A percentile compares a stretch with the other conserved stretches of the same genome.
These are phyloP conservation scores for Plemyria rubiginata DNA, from an alignment of 2,888 invertebrate species.

Conservation along the genomic window DNA sequence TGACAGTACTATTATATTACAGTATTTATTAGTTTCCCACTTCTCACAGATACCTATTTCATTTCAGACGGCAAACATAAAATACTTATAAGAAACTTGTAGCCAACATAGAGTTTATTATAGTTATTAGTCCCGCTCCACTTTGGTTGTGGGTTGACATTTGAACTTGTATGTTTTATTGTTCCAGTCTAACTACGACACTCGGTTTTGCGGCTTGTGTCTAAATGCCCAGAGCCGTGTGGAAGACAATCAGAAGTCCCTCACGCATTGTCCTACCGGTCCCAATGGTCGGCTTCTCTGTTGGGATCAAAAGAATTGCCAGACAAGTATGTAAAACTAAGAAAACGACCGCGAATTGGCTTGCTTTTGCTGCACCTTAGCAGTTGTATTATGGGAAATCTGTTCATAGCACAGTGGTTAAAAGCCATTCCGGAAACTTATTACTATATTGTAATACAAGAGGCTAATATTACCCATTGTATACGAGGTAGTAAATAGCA, in stretches of 20 bases:
- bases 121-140: not conserved
- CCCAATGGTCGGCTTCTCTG: constrained; percentile 86
- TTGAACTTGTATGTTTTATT: constrained; percentile 15
- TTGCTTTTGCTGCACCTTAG: not conserved
- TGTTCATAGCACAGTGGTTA: no score
- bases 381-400: no score
- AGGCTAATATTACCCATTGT: no score
- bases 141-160: not conserved
- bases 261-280: constrained; percentile 65
- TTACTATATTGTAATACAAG: no score
- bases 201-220: constrained; percentile 72
- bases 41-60: constrained; percentile 14
- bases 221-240: constrained; percentile 68
- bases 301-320: constrained; percentile 93
- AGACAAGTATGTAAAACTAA: constrained; percentile 80
- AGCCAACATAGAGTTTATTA: not conserved
- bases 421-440: no score
- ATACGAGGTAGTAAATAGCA: no score
- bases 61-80: not conserved
- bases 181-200: constrained; percentile 83
- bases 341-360: not conserved
- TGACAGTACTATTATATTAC: constrained; percentile 17
- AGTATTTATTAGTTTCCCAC: constrained; percentile 8
- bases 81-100: not conserved
- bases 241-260: constrained; percentile 56